These are phyloP conservation scores for Drosophila borealis DNA, from an alignment of 2,888 invertebrate genomes.

Conservation along the genomic window DNA sequence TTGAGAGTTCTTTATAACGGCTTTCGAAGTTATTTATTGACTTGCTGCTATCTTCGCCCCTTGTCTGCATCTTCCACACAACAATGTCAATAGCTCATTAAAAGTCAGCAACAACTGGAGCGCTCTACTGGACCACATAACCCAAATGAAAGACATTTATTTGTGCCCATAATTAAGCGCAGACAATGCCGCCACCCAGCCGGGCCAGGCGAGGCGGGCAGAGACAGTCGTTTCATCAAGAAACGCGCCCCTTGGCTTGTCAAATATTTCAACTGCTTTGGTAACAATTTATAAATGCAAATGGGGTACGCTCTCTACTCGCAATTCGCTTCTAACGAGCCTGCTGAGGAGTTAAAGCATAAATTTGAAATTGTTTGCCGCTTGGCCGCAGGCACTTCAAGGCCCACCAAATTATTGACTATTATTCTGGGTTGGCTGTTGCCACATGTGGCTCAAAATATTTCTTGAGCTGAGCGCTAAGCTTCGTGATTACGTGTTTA, in stretches of 20 bases:
- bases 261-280: slow-evolving; percentile 62
- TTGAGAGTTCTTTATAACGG: too few species aligned
- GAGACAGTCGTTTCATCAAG: slow-evolving; percentile 15
- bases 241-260: slow-evolving; percentile 44
- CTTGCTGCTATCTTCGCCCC: neutral
- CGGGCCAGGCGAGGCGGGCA: neutral
- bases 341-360: slow-evolving; percentile 48
- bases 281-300: slow-evolving; percentile 73
- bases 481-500: slow-evolving; percentile 48
- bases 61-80: neutral
- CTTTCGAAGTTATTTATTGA: neutral
- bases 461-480: neutral
- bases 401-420: slow-evolving; percentile 46
- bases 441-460: slow-evolving; percentile 48
- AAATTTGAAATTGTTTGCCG: slow-evolving; percentile 50
- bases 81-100: slow-evolving; percentile 64
- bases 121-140: slow-evolving; percentile 49
- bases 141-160: slow-evolving; percentile 72
- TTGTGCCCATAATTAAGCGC: slow-evolving; percentile 74
- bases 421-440: slow-evolving; percentile 25
- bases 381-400: slow-evolving; percentile 26
- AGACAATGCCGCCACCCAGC: slow-evolving; percentile 52
- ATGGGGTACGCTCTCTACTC: slow-evolving; percentile 40
- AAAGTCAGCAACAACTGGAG: slow-evolving; percentile 43
- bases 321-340: slow-evolving; percentile 51